Evolutionary conservation across 1,140 invertebrate genomes (phyloP).

Genomic region (Meloidogyne chitwoodi): DNA sequence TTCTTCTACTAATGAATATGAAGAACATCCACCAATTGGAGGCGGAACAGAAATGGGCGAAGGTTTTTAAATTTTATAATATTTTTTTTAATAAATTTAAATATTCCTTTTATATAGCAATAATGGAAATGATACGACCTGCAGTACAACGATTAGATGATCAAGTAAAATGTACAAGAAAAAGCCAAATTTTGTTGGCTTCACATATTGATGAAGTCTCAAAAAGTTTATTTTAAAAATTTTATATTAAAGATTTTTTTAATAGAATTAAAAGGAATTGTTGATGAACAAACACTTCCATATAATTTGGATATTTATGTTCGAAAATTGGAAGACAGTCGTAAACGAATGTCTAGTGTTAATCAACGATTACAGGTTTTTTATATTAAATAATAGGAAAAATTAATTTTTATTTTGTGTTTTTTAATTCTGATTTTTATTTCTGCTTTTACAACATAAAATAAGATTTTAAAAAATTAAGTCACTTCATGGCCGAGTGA

Average conservation of each 20-base stretch:
- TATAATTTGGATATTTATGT: conserved; percentile 46
- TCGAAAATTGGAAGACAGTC: conserved; percentile 44
- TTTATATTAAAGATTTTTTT: background rate
- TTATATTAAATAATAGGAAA: too few relatives aligned
- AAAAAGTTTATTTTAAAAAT: conserved; percentile 18
- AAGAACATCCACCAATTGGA: background rate
- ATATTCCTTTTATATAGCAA: conserved; percentile 21
- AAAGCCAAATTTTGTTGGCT: conserved; percentile 38
- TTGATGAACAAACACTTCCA: conserved; percentile 40
- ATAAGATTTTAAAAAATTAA: background rate
- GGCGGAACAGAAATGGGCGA: background rate
- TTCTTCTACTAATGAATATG: background rate
- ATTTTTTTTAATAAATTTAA: background rate
- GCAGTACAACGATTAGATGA: conserved; percentile 34
- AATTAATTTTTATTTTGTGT: too few relatives aligned
- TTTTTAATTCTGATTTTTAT: background rate
- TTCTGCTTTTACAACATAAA: too few relatives aligned
- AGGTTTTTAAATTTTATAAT: background rate
- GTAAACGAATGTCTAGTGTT: conserved; percentile 17
- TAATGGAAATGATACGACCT: conserved; percentile 45
- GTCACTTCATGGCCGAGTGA: background rate
- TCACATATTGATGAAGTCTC: conserved; percentile 39
- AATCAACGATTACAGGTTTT: conserved; percentile 2
- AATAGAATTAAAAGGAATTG: conserved; percentile 39
- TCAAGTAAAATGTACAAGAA: conserved; percentile 46